Evolutionary conservation across 2,888 invertebrate genomes (phyloP), one percentile per base, ranked within the genome.

Genomic region (Flabesymbios commensalis): DNA sequence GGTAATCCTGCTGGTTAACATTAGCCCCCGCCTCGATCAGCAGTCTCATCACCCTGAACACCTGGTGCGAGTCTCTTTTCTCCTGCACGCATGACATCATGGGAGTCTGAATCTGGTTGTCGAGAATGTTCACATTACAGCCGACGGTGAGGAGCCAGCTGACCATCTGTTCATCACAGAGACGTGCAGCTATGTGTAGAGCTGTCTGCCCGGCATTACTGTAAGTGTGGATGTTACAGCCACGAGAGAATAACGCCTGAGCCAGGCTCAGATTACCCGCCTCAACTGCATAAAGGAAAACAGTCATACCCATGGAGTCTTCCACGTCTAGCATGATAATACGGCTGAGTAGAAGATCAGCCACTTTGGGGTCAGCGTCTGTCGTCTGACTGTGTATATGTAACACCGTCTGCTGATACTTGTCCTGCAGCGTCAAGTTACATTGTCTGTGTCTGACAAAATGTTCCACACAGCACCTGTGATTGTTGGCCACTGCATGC

Each of bases 241-340:
- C 47, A n/a, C 19, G 7, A 3, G 26, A 28, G 43, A 26, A 57
- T 4, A 65, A 26, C 22, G 54, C 32, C 41, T 60, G 41, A 22
- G 57, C 60, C 17, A 60, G 54, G 5, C 41, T n/a, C 2, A 52
- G 17, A 31, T 65, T 65, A 22, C 29, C n/a, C n/a, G 52, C 31
- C 39, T 65, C 61, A 3, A 65, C 55, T 1, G 63, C 65, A 19
- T 52, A 39, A 14, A 60, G 42, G 36, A 65, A 63, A 24, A 63
- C 63, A 19, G 65, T 65, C 48, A 53, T 48, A 4, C 57, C 52
- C 29, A 45, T 39, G 3, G 26, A 32, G 31, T 65, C 60, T 45
- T 60, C 57, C 2, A 36, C 53, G 28, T 63, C 60, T 4, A 60
- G n/a, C 5, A 43, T 22, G 22, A 58, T 48, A 17, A 60, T 63